Base-by-base conservation (phyloP, 2,113 vertebrate species). In the Datnioides undecimradiatus region DNA sequence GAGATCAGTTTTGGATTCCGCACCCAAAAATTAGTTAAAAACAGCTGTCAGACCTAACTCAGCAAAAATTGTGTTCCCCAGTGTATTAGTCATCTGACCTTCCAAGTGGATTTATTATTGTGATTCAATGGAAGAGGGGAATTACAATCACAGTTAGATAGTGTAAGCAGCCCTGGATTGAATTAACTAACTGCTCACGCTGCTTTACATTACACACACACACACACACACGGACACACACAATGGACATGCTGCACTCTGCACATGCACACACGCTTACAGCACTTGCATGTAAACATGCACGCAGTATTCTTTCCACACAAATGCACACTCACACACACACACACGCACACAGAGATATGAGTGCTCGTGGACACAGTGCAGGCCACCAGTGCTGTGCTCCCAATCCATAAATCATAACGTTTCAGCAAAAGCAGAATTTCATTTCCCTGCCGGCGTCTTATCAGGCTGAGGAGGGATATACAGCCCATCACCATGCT, bases 381-480 rank as follows among this genome's bases (percentile, higher is more conserved):
- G 48, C 49, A 77, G 90, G 90, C 88, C 90, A 90, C 87, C 85
- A 69, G 33, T 93, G 88, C 94, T 94, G 93, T 88, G 94, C 95
- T 96, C 96, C 95, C 95, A 95, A 96, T 97, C 96, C 96, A 99
- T 99, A 99, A 99, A 99, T 99, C 97, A 99, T 98, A 97, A 97
- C 96, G 96, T 97, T 97, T 97, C 95, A 97, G 97, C 95, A 97
- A 97, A 97, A 97, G 96, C 96, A 97, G 96, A 97, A 98, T 97
- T 98, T 96, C 94, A 97, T 98, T 99, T 98, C 95, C 96, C 96
- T 97, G 96, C 96, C 93, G 95, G 81, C 91, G 94, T 93, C 96
- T 98, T 99, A 98, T 99, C 97, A 94, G 95, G 94, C 93, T 92
- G 41, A 94, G 95, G 94, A 95, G 95, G 96, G 96, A 95, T 96